These are phyloP conservation scores for Chrysolina oricalcia DNA, from an alignment of 2,888 invertebrate species.

Conservation along the genomic window DNA sequence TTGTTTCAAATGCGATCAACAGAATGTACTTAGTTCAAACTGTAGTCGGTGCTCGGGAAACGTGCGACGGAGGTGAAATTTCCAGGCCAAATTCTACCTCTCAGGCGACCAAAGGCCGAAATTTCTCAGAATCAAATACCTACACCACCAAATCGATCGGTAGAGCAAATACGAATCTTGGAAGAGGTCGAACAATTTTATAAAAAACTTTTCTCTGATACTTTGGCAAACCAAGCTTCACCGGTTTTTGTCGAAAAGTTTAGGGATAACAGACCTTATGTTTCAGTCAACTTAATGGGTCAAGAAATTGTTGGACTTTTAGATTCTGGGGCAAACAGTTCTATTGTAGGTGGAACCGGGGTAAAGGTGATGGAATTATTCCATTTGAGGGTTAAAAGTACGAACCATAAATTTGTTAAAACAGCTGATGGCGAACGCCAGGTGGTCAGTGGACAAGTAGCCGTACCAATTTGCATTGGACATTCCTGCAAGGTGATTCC, in stretches of 20 bases:
- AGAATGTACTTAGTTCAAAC: background rate
- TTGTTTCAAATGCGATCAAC: background rate
- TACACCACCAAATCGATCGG: too few species aligned
- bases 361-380: background rate
- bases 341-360: background rate
- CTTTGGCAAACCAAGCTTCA: background rate
- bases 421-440: slow-evolving; percentile 35
- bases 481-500: slow-evolving; percentile 16
- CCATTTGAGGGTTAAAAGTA: background rate
- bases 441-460: slow-evolving; percentile 18
- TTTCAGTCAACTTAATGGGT: background rate
- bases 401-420: slow-evolving; percentile 18
- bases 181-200: too few species aligned
- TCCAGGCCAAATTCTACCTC: background rate
- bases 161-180: too few species aligned
- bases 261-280: background rate
- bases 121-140: background rate
- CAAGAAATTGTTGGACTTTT: background rate
- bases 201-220: too few species aligned
- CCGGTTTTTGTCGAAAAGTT: background rate
- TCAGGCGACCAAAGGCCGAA: background rate
- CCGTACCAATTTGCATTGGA: slow-evolving; percentile 18
- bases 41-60: slow-evolving; percentile 3
- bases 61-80: background rate
- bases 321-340: background rate